phyloP scores from a whole-genome alignment of 2,113 vertebrate genomes.

The Equus przewalskii region DNA sequence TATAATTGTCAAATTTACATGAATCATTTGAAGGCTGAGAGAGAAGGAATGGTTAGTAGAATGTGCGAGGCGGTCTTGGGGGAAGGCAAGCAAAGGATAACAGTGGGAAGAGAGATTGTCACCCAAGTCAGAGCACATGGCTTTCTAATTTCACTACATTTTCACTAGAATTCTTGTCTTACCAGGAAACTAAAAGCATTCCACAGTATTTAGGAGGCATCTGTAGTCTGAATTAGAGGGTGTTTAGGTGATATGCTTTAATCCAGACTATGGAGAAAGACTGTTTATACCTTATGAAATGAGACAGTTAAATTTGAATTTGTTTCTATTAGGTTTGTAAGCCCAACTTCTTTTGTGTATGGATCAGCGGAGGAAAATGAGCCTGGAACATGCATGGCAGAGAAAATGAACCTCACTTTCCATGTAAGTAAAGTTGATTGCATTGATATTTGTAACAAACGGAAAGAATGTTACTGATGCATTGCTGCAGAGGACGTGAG shows the following conservation, averaged over 20 bases:
- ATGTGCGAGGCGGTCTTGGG: neutral
- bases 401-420: constrained; percentile 95
- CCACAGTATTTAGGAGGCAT: neutral
- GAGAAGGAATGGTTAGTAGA: neutral
- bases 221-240: neutral
- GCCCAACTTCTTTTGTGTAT: constrained; percentile 93
- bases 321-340: constrained; percentile 90
- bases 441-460: neutral
- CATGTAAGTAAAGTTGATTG: constrained; percentile 88
- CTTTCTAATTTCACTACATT: neutral
- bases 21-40: neutral
- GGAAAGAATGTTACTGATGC: neutral
- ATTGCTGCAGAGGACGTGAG: neutral
- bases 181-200: neutral
- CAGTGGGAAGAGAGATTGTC: neutral
- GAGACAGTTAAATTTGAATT: constrained; percentile 34
- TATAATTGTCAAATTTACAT: neutral
- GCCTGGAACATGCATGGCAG: constrained; percentile 88
- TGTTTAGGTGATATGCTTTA: neutral
- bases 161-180: neutral
- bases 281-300: neutral
- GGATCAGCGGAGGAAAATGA: constrained; percentile 88
- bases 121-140: neutral
- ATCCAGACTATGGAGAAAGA: neutral
- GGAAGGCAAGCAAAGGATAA: neutral